A percentile compares a stretch with the other conserved stretches of the same genome.
phyloP scores from a whole-genome alignment of 2,113 vertebrate genomes.

The Xiphophorus maculatus region DNA sequence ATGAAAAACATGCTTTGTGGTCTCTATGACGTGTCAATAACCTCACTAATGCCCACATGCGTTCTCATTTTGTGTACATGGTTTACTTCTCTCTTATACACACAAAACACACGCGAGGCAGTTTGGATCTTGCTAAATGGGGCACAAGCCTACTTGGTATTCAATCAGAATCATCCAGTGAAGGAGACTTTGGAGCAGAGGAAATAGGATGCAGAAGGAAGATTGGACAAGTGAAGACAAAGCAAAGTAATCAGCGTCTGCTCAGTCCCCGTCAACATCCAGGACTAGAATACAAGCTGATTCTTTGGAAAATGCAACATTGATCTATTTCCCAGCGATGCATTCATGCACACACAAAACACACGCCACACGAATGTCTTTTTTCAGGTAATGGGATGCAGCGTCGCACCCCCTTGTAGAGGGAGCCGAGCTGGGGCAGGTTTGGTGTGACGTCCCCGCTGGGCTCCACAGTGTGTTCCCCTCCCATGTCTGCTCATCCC shows the following conservation, averaged over 20 bases:
- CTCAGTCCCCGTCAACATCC: conserved; percentile 26
- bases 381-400: conserved; percentile 62
- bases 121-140: conserved; percentile 72
- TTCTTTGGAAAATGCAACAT: background rate
- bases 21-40: conserved; percentile 57
- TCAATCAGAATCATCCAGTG: conserved; percentile 62
- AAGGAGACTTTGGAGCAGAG: conserved; percentile 55
- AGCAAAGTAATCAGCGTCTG: conserved; percentile 34
- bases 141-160: conserved; percentile 78
- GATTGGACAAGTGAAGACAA: conserved; percentile 41
- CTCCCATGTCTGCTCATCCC: conserved; percentile 46
- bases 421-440: conserved; percentile 54
- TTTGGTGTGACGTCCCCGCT: conserved; percentile 61
- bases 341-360: conserved; percentile 43
- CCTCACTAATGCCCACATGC: conserved; percentile 46
- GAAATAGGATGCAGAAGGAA: conserved; percentile 59
- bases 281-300: conserved; percentile 20
- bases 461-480: conserved; percentile 64
- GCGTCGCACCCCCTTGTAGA: conserved; percentile 61
- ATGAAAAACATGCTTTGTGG: conserved; percentile 29
- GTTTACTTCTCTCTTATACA: conserved; percentile 3
- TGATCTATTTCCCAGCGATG: conserved; percentile 43
- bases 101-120: conserved; percentile 34
- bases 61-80: conserved; percentile 8
- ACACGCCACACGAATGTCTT: conserved; percentile 17